Evolutionary conservation across 2,113 vertebrate genomes (phyloP).

Genomic region (Sylvia atricapilla): DNA sequence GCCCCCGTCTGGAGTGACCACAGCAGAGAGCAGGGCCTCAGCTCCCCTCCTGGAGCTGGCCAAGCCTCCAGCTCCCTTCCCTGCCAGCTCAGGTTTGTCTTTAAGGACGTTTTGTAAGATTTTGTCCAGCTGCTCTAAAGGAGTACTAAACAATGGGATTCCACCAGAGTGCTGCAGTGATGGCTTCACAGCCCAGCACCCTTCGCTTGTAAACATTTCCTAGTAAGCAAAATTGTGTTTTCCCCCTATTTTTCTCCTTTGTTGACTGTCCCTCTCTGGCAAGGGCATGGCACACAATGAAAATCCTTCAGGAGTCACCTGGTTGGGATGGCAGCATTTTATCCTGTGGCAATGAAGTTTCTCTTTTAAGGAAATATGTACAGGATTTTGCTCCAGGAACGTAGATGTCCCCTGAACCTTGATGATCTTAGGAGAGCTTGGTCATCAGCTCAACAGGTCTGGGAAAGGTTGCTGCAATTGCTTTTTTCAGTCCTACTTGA

Average conservation of each 20-base stretch:
- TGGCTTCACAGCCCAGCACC: background rate
- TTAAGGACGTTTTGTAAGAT: conserved; percentile 30
- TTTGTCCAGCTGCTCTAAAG: background rate
- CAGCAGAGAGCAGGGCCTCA: background rate
- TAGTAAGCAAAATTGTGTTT: background rate
- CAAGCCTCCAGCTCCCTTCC: background rate
- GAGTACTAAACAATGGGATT: background rate
- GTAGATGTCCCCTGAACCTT: background rate
- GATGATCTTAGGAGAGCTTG: background rate
- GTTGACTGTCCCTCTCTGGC: background rate
- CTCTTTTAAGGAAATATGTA: background rate
- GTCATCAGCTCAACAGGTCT: background rate
- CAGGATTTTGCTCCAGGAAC: background rate
- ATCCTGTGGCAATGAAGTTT: background rate
- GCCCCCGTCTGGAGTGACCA: background rate
- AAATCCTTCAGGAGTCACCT: background rate
- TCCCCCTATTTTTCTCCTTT: background rate
- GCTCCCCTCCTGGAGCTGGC: background rate
- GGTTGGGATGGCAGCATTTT: background rate
- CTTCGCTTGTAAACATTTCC: background rate
- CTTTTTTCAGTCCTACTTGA: background rate
- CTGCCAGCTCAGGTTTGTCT: conserved; percentile 32
- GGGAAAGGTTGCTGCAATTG: background rate
- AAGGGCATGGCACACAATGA: background rate
- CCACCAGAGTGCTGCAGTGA: accelerated